phyloP scores from a whole-genome alignment of 2,888 invertebrate genomes.

The Mesoligia furuncula region DNA sequence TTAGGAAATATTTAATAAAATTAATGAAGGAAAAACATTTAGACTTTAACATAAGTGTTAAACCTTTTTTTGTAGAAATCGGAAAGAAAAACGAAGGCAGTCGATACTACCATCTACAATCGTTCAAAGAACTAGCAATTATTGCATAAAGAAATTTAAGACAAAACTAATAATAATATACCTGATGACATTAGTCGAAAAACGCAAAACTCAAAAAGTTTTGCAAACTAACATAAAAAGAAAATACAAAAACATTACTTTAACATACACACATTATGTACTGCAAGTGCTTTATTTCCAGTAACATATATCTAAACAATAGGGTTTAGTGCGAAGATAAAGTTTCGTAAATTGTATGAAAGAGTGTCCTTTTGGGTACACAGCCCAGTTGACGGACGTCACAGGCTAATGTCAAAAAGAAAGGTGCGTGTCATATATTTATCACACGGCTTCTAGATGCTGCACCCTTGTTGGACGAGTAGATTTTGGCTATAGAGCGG shows the following conservation, averaged over 20 bases:
- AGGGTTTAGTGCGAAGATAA: not conserved
- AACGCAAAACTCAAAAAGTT: no score
- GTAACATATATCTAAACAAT: not conserved
- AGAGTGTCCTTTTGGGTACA: not conserved
- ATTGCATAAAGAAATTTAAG: no score
- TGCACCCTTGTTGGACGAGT: not conserved
- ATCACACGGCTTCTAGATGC: not conserved
- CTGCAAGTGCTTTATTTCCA: not conserved
- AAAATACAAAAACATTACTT: no score
- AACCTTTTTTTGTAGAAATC: no score
- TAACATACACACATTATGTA: no score
- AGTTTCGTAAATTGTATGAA: not conserved
- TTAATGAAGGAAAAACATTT: not conserved
- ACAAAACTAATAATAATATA: no score
- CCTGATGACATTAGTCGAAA: no score
- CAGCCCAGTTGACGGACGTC: not conserved
- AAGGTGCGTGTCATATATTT: not conserved
- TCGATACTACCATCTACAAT: no score
- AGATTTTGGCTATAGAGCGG: not conserved
- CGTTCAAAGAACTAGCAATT: no score
- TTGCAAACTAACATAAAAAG: no score
- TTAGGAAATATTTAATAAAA: not conserved
- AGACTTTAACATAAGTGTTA: no score
- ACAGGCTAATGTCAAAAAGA: not conserved
- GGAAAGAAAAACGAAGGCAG: no score